Conservation (phyloP, 2,888 invertebrate species). For the Diloba caeruleocephala region DNA sequence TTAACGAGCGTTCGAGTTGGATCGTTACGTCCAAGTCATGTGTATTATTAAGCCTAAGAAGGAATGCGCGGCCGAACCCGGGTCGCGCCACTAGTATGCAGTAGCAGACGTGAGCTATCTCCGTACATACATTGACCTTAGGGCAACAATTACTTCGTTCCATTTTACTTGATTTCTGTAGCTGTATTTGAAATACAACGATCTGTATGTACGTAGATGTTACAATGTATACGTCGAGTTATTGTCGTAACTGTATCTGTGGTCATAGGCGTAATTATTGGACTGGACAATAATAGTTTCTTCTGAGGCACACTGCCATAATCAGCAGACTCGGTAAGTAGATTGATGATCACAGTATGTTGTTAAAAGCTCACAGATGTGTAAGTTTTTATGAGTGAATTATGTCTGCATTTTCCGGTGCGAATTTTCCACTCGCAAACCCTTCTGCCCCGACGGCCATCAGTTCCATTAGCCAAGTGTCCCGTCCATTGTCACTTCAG, state of each 20-base stretch:
- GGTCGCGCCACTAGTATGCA: slow-evolving; percentile 79
- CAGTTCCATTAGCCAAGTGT: too few species aligned
- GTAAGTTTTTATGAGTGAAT: too few species aligned
- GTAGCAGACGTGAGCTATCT: slow-evolving; percentile 68
- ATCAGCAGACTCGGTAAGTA: too few species aligned
- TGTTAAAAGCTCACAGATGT: too few species aligned
- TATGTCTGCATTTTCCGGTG: too few species aligned
- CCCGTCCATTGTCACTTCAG: too few species aligned
- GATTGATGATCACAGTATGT: too few species aligned
- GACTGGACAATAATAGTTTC: slow-evolving; percentile 12
- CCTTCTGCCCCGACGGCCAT: too few species aligned
- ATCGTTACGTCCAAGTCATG: slow-evolving; percentile 82
- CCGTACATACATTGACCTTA: slow-evolving; percentile 67
- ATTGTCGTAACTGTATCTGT: slow-evolving; percentile 14
- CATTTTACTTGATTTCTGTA: slow-evolving; percentile 54
- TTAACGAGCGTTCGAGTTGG: slow-evolving; percentile 80
- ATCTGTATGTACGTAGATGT: slow-evolving; percentile 3
- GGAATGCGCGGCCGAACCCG: slow-evolving; percentile 80
- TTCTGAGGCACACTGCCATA: background rate
- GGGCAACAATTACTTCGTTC: slow-evolving; percentile 66
- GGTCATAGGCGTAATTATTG: slow-evolving; percentile 14
- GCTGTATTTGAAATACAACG: slow-evolving; percentile 19
- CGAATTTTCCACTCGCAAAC: too few species aligned
- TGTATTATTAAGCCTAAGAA: slow-evolving; percentile 87
- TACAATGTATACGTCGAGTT: slow-evolving; percentile 2